phyloP scores from a whole-genome alignment of 2,797 vertebrate genomes.

The Rhinichthys osculus region DNA sequence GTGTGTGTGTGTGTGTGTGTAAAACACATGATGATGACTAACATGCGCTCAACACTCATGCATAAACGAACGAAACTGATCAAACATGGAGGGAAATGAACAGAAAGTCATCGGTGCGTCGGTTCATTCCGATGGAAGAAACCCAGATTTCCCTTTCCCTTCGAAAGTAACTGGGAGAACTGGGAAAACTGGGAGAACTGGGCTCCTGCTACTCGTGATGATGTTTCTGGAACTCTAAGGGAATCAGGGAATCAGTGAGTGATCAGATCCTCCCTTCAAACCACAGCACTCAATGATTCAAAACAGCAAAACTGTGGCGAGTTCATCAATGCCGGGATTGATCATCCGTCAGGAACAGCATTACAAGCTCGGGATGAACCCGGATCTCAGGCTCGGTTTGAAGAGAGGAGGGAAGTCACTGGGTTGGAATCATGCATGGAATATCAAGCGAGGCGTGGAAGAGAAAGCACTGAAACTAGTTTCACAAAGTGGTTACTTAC shows the following conservation, averaged over 20 bases:
- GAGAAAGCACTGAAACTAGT: constrained; percentile 77
- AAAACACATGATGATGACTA: constrained; percentile 45
- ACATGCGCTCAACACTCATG: constrained; percentile 61
- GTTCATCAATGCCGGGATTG: constrained; percentile 13
- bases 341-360: constrained; percentile 11
- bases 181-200: constrained; percentile 49
- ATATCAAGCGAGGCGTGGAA: constrained; percentile 76
- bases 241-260: constrained; percentile 50
- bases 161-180: constrained; percentile 27
- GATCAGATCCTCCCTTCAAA: constrained; percentile 63
- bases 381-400: constrained; percentile 50
- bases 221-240: constrained; percentile 35
- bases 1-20: constrained; percentile 12
- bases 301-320: not conserved
- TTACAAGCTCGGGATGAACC: no score
- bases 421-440: constrained; percentile 69
- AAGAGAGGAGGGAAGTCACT: constrained; percentile 63
- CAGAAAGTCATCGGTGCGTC: constrained; percentile 14
- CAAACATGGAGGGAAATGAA: constrained; percentile 50
- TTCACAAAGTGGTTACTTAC: constrained; percentile 89
- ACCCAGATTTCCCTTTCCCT: constrained; percentile 44
- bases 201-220: not conserved
- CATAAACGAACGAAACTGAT: constrained; percentile 40
- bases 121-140: constrained; percentile 7
- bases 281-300: constrained; percentile 56